Evolutionary conservation across 2,113 vertebrate genomes (phyloP), one percentile per base, ranked within the genome.

Genomic region (Crotalus tigris): DNA sequence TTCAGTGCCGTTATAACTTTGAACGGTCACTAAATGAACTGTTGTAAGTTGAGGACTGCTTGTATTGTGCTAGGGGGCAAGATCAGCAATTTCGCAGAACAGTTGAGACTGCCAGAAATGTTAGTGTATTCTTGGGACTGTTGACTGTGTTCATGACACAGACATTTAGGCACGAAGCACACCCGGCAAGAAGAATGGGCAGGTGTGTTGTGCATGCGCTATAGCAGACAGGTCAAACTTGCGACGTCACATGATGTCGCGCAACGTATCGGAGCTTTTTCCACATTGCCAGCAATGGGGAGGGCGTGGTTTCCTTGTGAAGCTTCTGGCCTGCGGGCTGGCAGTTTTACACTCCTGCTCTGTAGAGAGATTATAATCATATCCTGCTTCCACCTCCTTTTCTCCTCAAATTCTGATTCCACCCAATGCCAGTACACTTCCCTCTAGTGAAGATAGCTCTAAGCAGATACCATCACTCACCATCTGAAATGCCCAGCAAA

Each of bases 401-500:
- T 44, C 17, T 21, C 75, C 75, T 2, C 75, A 81, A 44, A 44
- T 39, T 44, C 75, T 44, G 46, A 53, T 53, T 53, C 26, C 11
- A 29, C 24, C 24, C 75, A 23, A 21, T 4, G 33, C 33, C 33
- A 21, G 1, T 44, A 44, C 75, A 21, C 44, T 44, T 44, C 44
- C 10, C 44, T 44, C 17, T 29, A 9, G 81, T 29, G 26, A 3
- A 51, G 12, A 53, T 11, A 51, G 85, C 4, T 7, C 29, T 29
- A 51, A 87, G 86, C 23, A 29, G 29, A 88, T 51, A 1, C 91
- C 26, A 4, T 1, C 7, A 17, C 49, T 91, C 55, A 86, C 92
- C 86, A 11, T 91, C 93, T 17, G 89, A 89, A 5, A 98, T 97
- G 93, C 97, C 96, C n/a, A 90, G 93, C 91, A 98, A 96, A 85